Base-by-base conservation (phyloP, 1,140 invertebrate genomes). In the Goniozus legneri region DNA sequence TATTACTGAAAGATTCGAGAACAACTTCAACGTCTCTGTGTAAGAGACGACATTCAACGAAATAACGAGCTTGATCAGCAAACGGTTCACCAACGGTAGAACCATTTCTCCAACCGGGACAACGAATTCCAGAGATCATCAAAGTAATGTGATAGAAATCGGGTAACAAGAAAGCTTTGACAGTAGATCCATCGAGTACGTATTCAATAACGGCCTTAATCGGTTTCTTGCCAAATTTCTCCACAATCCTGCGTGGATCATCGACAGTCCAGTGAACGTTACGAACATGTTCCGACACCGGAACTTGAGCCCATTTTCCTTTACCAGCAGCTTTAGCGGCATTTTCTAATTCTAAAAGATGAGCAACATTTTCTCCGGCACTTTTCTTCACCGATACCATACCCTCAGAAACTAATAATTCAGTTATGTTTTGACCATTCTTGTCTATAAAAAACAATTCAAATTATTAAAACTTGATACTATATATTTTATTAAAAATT, bases 171-270 rank as follows among this genome's bases (percentile, higher is more conserved):
- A 97, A 91, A 1, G 88, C 87, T 49, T 94, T 81, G 2, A 97
- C 82, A 1, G 95, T 98, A 14, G 94, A 97, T 2, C 96, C 96
- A 78, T 98, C 95, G 48, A 94, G 81, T 1, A 99, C 94, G 79
- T 95, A 89, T 73, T 98, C 95, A 64, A 98, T 89, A 19, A 97
- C 84, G 38, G 92, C 93, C 69, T 85, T 80, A 8, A 95, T 76
- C 0, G 88, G 89, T 63, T 93, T 90, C 24, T 84, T 82, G 21
- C 82, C 82, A 50, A 84, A 83, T 50, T 89, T 85, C 44, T 94
- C 91, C 8, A 94, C 86, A 67, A 96, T 85, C 36, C 82, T 79
- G 32, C 87, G 80, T 3, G 89, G 85, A 71, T 91, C 88, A 15
- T 96, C 94, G 19, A 93, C 78, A 10, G 77, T 80, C 89, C 92